These are phyloP conservation scores for Dinothrombium tinctorium DNA, from an alignment of 1,140 invertebrate genomes.

Conservation along the genomic window DNA sequence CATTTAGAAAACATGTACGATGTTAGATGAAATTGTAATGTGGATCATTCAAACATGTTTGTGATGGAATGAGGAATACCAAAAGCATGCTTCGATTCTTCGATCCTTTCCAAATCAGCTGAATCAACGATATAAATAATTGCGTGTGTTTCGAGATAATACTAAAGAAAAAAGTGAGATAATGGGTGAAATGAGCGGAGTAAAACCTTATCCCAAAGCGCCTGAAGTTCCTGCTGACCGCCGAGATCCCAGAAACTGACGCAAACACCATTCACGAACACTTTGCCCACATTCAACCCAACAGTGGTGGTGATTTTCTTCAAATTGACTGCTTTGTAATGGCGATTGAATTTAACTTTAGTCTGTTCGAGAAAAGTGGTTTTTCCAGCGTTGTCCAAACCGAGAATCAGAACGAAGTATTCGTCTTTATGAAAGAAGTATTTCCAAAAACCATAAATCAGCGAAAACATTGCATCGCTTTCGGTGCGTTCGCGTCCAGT, in stretches of 20 bases:
- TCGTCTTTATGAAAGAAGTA: constrained; percentile 92
- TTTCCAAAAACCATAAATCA: constrained; percentile 86
- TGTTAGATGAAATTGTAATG: no score
- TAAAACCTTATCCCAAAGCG: constrained; percentile 86
- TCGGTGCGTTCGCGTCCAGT: no score
- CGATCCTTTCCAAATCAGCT: constrained; percentile 72
- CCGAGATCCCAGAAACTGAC: constrained; percentile 98
- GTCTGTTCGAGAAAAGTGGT: constrained; percentile 93
- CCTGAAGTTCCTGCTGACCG: constrained; percentile 90
- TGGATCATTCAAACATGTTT: no score
- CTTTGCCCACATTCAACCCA: constrained; percentile 91
- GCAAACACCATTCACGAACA: constrained; percentile 62
- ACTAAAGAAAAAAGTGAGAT: constrained; percentile 27
- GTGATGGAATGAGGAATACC: no score
- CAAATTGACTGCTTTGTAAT: constrained; percentile 73
- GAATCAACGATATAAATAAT: constrained; percentile 98
- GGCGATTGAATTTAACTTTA: constrained; percentile 77
- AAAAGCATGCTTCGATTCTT: constrained; percentile 88
- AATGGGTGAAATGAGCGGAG: not conserved
- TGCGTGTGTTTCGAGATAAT: constrained; percentile 93
- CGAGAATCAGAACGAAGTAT: constrained; percentile 85
- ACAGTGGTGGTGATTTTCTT: constrained; percentile 93
- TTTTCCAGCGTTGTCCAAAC: constrained; percentile 96
- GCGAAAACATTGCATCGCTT: constrained; percentile 92
- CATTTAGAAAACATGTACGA: no score